Percentiles rank a stretch among this genome's conserved stretches.
These are phyloP conservation scores for Epinotia bilunana DNA, from an alignment of 2,888 invertebrate genomes.

Conservation along the genomic window DNA sequence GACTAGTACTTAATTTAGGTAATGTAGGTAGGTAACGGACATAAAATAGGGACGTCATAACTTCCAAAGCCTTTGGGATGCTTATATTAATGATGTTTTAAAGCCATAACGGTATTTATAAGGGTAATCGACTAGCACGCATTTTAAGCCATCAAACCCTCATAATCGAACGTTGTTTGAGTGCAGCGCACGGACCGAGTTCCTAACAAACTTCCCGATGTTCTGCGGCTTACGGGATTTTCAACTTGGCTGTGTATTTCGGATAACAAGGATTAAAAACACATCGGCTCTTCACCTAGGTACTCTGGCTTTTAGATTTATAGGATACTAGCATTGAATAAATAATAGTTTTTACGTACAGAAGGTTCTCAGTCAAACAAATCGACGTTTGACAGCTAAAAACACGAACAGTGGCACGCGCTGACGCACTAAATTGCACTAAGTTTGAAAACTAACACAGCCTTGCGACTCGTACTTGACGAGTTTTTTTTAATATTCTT, in stretches of 20 bases:
- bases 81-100: background rate
- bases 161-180: slow-evolving; percentile 33
- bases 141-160: slow-evolving; percentile 22
- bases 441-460: too few species aligned
- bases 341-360: too few species aligned
- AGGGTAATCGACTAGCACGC: slow-evolving; percentile 2
- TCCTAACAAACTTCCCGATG: slow-evolving; percentile 40
- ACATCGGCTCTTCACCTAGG: slow-evolving; percentile 21
- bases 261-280: slow-evolving; percentile 38
- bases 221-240: slow-evolving; percentile 40
- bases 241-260: slow-evolving; percentile 35
- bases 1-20: too few species aligned
- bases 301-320: slow-evolving; percentile 10
- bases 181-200: slow-evolving; percentile 39
- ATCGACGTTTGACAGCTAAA: too few species aligned
- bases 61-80: too few species aligned
- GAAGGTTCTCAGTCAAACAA: too few species aligned
- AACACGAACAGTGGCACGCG: too few species aligned
- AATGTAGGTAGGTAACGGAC: too few species aligned
- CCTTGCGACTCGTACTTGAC: too few species aligned
- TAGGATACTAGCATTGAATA: background rate
- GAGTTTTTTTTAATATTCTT: too few species aligned
- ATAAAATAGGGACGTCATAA: too few species aligned
- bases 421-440: too few species aligned
- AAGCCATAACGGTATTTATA: background rate